Base-by-base conservation (phyloP, 2,113 vertebrate species). In the Microcebus murinus region DNA sequence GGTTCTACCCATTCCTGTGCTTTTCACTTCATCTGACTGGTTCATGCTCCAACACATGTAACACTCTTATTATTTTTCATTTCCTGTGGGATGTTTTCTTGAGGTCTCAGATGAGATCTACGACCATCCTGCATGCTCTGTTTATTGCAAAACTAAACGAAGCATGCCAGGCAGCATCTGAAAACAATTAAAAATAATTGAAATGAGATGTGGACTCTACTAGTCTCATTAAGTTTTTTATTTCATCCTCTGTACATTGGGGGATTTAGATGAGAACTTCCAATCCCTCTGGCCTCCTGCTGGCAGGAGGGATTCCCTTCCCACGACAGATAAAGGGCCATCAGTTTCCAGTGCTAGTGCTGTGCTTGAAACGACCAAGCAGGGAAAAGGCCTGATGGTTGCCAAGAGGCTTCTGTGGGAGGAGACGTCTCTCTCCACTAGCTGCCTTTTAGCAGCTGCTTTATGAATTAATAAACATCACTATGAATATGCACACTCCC, bases 391-490 rank as follows among this genome's bases (percentile, higher is more conserved):
- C 42, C 95, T 68, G 36, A 95, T 96, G 3, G 8, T 0, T 0
- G 76, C 94, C 70, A 91, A 50, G 88, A 97, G 97, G 67, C 89
- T 90, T 87, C 90, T 48, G 65, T 76, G 57, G 92, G 39, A 98
- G 96, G 95, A 98, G 95, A 87, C 68, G 8, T 95, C 36, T 39
- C n/a, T 55, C 95, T 95, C 92, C 94, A 91, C 95, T 77, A 90
- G 87, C 87, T 96, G 95, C 85, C 80, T 97, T 97, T 94, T 93
- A 97, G 86, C 98, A 98, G 97, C 96, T 98, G 98, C 94, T 94
- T 98, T 96, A 98, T 98, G 97, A 98, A 99, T 99, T 98, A 98
- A 98, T 98, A 98, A 99, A 96, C 67, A 95, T 27, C 85, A n/a
- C 63, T 96, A 98, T 98, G 96, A 98, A 98, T 98, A 98, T 98